Conservation (phyloP, 2,888 invertebrate species). For the Alsophila aescularia region DNA sequence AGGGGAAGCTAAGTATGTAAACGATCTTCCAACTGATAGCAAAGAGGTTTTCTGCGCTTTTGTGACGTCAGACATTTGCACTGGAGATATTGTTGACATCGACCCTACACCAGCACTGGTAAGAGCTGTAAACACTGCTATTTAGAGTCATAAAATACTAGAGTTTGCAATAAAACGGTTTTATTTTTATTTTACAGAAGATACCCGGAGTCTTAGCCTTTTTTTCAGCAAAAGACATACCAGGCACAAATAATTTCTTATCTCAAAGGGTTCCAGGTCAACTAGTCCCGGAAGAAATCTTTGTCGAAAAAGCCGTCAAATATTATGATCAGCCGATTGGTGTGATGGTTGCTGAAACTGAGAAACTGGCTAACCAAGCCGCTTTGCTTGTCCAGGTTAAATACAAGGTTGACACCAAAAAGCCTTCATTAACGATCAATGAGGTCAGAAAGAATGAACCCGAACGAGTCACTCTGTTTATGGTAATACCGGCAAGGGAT, state of each 20-base stretch:
- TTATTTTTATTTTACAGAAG: constrained; percentile 75
- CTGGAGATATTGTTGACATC: constrained; percentile 84
- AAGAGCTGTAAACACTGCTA: constrained; percentile 31
- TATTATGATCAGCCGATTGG: constrained; percentile 89
- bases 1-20: constrained; percentile 87
- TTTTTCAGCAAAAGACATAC: constrained; percentile 87
- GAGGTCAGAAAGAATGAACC: constrained; percentile 59
- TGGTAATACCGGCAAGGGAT: constrained; percentile 56
- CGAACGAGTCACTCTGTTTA: constrained; percentile 49
- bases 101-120: constrained; percentile 87
- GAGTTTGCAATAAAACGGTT: too few species aligned
- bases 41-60: constrained; percentile 88
- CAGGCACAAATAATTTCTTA: constrained; percentile 86
- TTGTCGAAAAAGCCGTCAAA: constrained; percentile 79
- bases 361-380: constrained; percentile 83
- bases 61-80: constrained; percentile 80
- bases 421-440: constrained; percentile 58
- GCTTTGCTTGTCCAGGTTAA: constrained; percentile 83
- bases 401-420: constrained; percentile 72
- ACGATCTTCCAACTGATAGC: constrained; percentile 83
- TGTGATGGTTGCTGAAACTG: constrained; percentile 86
- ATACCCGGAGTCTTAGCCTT: constrained; percentile 87
- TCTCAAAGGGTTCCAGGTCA: constrained; percentile 48
- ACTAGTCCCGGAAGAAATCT: constrained; percentile 68
- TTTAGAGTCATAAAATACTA: too few species aligned